Percentiles rank a stretch among this genome's conserved stretches.
phyloP scores from a whole-genome alignment of 92 coral and sea anemone genomes.

The Zoanthus gigantus region DNA sequence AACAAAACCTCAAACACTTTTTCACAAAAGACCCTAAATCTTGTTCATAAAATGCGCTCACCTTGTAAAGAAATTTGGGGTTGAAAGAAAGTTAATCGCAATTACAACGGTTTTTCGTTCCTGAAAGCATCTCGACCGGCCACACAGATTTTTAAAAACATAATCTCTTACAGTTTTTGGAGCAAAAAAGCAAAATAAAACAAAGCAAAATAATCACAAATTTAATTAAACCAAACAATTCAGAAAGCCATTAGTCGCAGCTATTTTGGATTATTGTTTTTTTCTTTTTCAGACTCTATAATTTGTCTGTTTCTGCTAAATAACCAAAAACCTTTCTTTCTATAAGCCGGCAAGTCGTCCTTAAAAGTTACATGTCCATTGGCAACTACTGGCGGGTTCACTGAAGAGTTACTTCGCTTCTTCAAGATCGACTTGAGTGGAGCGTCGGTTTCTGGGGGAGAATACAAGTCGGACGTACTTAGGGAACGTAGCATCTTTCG shows the following conservation, averaged over 20 bases:
- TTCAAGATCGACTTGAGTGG: slow-evolving; percentile 37
- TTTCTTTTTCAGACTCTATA: neutral
- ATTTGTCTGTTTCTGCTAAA: neutral
- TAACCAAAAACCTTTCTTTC: slow-evolving; percentile 19
- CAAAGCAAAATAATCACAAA: too few species aligned
- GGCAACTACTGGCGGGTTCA: slow-evolving; percentile 23
- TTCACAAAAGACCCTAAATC: too few species aligned
- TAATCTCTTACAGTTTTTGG: too few species aligned
- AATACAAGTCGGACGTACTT: slow-evolving; percentile 29
- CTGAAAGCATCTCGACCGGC: too few species aligned
- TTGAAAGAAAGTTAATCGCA: too few species aligned
- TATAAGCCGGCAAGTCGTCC: slow-evolving; percentile 13
- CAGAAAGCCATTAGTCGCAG: neutral
- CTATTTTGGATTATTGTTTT: neutral
- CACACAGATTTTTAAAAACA: too few species aligned
- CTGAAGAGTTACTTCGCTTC: slow-evolving; percentile 33
- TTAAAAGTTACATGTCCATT: slow-evolving; percentile 36
- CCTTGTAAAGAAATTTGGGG: too few species aligned
- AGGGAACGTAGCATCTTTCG: slow-evolving; percentile 18
- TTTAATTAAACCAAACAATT: neutral
- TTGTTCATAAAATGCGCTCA: too few species aligned
- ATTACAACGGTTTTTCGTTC: too few species aligned
- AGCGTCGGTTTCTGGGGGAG: neutral
- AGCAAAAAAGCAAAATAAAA: too few species aligned
- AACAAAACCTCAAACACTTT: too few species aligned